Evolutionary conservation across 2,797 vertebrate species (phyloP).

Genomic region (Anisognathus igniventris): DNA sequence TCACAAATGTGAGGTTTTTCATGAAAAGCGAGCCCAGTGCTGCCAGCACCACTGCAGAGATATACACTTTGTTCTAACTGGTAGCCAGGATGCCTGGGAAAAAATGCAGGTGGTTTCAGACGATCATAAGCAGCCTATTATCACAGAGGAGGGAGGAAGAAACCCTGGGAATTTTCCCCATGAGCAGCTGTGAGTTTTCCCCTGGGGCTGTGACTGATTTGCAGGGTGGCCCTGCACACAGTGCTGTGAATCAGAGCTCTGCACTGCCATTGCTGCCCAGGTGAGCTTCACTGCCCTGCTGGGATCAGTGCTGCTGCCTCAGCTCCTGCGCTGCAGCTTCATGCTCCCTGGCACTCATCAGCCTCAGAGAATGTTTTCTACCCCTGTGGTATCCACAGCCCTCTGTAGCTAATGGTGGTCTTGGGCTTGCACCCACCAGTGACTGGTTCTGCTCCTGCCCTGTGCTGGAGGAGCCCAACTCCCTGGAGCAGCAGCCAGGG

Average conservation of each 20-base stretch:
- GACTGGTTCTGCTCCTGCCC: not conserved
- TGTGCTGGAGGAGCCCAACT: not conserved
- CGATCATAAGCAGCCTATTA: not conserved
- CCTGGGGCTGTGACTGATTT: not conserved
- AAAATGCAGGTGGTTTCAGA: constrained; percentile 22
- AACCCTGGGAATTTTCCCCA: not conserved
- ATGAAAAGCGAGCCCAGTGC: not conserved
- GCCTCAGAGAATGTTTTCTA: not conserved
- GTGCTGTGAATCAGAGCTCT: not conserved
- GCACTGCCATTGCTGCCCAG: not conserved
- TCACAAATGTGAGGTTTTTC: not conserved
- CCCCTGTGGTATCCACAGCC: not conserved
- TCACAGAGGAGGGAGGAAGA: not conserved
- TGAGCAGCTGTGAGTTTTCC: constrained; percentile 47
- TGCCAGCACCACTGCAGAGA: not conserved
- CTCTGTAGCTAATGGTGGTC: not conserved
- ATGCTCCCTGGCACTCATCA: not conserved
- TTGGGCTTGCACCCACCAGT: not conserved
- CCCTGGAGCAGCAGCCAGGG: not conserved
- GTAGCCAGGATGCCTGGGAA: constrained; percentile 28
- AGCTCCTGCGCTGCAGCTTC: not conserved
- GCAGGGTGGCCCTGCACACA: not conserved
- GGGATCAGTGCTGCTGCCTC: not conserved
- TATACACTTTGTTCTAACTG: not conserved
- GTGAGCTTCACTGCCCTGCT: not conserved